Base-by-base conservation (phyloP, 2,888 invertebrate species). In the Drosophila formosana region DNA sequence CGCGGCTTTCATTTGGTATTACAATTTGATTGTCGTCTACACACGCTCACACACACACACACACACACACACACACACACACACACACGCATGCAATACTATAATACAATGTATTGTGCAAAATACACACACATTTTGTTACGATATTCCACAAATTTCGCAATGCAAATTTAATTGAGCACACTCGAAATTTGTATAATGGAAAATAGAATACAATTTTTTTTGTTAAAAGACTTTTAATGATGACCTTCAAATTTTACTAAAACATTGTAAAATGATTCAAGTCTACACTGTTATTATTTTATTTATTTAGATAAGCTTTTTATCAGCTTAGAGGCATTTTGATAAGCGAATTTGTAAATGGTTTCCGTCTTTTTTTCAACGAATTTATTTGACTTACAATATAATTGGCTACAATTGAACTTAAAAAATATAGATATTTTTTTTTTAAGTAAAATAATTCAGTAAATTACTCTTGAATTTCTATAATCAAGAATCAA, bases 1-100 rank as follows among this genome's bases (percentile, higher is more conserved):
- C 76, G 76, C 62, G 77, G 76, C 62, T 78, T 74, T 70, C 60
- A 74, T 80, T 85, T 70, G 55, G 43, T 68, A 68, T 82, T 85
- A 71, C 71, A 82, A 75, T 82, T 82, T 74, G 55, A 62, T 66
- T 61, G 78, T 52, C 52, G 53, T 34, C 47, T 41, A 47, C 37
- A 47, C 57, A 34, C 37, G 34, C 28, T 37, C 30, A 46, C 32
- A 72, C 41, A 34, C 46, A 43, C 23, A 50, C 13, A 76, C 41
- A 34, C 46, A 46, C 23, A 50, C n/a, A 60, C n/a, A n/a, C n/a
- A n/a, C n/a, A n/a, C n/a, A n/a, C n/a, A n/a, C n/a, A n/a, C n/a
- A n/a, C 23, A n/a, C 13, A 77, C 41, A 37, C 47, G 45, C 18
- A 50, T 11, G 53, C n/a, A n/a, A 8, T 32, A 32, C 9, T 32